phyloP scores from a whole-genome alignment of 2,888 invertebrate species.

The Chydorus sphaericus region DNA sequence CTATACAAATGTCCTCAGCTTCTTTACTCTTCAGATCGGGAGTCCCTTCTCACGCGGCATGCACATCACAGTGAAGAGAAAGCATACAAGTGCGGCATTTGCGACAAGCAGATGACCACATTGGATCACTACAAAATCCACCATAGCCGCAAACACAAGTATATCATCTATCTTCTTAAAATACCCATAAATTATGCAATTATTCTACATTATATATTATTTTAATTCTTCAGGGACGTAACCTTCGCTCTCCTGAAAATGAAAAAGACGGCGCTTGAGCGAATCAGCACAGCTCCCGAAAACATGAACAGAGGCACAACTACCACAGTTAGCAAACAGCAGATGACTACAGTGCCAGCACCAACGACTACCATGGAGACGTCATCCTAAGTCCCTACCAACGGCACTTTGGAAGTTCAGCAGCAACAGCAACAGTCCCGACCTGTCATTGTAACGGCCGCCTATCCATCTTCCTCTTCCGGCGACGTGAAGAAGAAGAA shows the following conservation, averaged over 20 bases:
- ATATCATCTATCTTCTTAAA: constrained; percentile 35
- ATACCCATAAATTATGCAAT: not conserved
- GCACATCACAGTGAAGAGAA: constrained; percentile 88
- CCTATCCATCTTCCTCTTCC: not conserved
- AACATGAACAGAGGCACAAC: too few relatives aligned
- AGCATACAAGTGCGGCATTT: constrained; percentile 84
- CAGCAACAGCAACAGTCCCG: not conserved
- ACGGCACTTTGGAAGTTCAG: constrained; percentile 11
- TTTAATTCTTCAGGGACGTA: constrained; percentile 67
- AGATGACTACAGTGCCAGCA: not conserved
- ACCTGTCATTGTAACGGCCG: not conserved
- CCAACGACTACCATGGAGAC: not conserved
- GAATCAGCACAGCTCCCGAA: constrained; percentile 14
- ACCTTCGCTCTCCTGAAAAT: constrained; percentile 47
- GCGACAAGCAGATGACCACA: constrained; percentile 80
- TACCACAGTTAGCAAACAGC: not conserved
- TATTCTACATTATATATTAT: not conserved
- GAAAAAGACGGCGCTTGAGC: constrained; percentile 22
- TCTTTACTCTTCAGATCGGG: constrained; percentile 81
- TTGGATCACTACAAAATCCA: constrained; percentile 92
- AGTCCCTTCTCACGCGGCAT: constrained; percentile 78
- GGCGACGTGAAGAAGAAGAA: constrained; percentile 32
- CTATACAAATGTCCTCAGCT: constrained; percentile 74
- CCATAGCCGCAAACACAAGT: constrained; percentile 79
- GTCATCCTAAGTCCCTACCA: constrained; percentile 11